Conservation (phyloP, 2,888 invertebrate species). For the Ligdia adustata region DNA sequence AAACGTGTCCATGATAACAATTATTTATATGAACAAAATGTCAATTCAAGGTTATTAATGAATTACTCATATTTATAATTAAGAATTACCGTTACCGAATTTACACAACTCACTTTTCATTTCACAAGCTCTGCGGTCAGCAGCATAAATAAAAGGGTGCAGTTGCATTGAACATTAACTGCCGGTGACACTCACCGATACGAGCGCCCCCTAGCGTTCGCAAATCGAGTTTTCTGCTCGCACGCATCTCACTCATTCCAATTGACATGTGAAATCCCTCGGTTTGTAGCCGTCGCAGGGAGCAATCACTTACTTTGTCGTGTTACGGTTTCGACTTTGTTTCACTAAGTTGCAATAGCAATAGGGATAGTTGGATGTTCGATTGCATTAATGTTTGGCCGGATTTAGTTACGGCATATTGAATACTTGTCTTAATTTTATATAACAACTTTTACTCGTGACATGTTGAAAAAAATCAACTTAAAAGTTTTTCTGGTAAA, state of each 20-base stretch:
- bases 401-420: too few species aligned
- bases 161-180: slow-evolving; percentile 47
- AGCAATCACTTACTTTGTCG: slow-evolving; percentile 34
- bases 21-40: background rate
- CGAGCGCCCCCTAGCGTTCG: slow-evolving; percentile 57
- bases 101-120: background rate
- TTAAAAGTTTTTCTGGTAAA: too few species aligned
- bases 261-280: slow-evolving; percentile 59
- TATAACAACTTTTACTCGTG: too few species aligned
- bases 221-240: slow-evolving; percentile 71
- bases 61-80: too few species aligned
- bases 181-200: slow-evolving; percentile 65
- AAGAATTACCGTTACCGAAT: too few species aligned
- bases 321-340: slow-evolving; percentile 21
- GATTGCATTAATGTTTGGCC: too few species aligned
- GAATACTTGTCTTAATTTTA: too few species aligned
- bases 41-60: too few species aligned
- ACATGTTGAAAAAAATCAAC: too few species aligned
- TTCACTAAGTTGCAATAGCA: slow-evolving; percentile 1
- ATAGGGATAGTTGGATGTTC: slow-evolving; percentile 1
- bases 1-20: too few species aligned
- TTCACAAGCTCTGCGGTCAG: slow-evolving; percentile 1
- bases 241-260: slow-evolving; percentile 55
- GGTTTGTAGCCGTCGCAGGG: slow-evolving; percentile 33
- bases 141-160: slow-evolving; percentile 19